Evolutionary conservation across 1,140 invertebrate genomes (phyloP).

Genomic region (Apocrypta bakeri): DNA sequence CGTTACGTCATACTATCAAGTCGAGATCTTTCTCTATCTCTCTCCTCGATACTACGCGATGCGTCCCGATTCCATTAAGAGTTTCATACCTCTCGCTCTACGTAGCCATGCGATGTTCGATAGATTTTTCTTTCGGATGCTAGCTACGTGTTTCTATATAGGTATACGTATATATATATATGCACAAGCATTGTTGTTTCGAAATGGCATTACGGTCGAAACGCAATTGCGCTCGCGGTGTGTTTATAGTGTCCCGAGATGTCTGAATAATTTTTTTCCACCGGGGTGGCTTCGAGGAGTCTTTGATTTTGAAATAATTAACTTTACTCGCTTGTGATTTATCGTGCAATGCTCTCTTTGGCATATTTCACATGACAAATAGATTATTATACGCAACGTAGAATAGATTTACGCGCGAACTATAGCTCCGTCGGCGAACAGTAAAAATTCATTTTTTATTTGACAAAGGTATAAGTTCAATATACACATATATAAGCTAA

Average conservation of each 20-base stretch:
- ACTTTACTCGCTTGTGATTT: too few species aligned
- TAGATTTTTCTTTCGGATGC: background rate
- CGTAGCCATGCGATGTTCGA: background rate
- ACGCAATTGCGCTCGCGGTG: background rate
- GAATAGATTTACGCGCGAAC: background rate
- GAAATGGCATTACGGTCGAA: constrained; percentile 7
- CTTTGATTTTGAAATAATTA: too few species aligned
- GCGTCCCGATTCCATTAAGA: constrained; percentile 7
- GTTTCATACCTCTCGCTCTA: background rate
- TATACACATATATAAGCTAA: background rate
- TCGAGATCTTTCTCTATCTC: background rate
- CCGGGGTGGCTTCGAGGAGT: too few species aligned
- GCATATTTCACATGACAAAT: too few species aligned
- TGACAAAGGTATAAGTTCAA: background rate
- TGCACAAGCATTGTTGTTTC: constrained; percentile 19
- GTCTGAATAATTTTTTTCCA: too few species aligned
- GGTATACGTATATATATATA: background rate
- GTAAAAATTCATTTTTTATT: background rate
- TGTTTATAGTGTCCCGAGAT: too few species aligned
- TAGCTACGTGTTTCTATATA: too few species aligned
- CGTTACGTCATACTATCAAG: constrained; percentile 32
- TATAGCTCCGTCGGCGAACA: too few species aligned
- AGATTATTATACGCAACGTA: background rate
- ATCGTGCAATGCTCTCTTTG: too few species aligned
- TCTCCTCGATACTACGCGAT: too few species aligned